Evolutionary conservation across 2,113 vertebrate genomes (phyloP).

Genomic region (Corynorhinus townsendii): DNA sequence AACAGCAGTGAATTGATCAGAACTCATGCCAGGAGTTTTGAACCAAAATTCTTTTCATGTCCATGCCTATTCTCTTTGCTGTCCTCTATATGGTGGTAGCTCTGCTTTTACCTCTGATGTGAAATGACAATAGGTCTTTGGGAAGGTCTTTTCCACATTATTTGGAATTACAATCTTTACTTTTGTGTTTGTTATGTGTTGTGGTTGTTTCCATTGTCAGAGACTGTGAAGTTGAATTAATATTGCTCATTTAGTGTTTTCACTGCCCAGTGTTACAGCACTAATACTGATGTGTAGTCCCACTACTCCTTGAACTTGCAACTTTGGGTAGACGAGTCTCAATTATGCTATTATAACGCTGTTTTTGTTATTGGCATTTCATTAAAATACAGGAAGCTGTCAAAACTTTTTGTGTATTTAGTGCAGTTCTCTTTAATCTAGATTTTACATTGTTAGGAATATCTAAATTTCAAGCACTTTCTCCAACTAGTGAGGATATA

Average conservation of each 20-base stretch:
- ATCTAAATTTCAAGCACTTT: not conserved
- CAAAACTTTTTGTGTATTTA: not conserved
- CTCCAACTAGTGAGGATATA: not conserved
- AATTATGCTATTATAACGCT: not conserved
- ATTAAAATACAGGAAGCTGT: not conserved
- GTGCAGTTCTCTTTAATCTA: not conserved
- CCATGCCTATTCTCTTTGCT: not conserved
- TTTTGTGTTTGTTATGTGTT: not conserved
- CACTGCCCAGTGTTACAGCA: not conserved
- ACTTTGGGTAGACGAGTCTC: not conserved
- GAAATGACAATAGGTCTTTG: not conserved
- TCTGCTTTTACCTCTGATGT: not conserved
- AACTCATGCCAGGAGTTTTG: not conserved
- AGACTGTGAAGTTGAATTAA: not conserved
- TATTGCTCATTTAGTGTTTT: not conserved
- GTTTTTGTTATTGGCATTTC: not conserved
- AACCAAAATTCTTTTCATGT: not conserved
- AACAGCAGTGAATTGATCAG: not conserved
- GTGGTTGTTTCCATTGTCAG: not conserved
- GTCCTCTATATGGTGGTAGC: not conserved
- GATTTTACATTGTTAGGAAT: not conserved
- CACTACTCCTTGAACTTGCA: not conserved
- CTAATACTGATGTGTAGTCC: not conserved
- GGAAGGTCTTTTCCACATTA: not conserved
- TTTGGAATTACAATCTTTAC: not conserved